These are phyloP conservation scores for Drosophila sp. DNA, from an alignment of 1,140 invertebrate genomes.

Conservation along the genomic window DNA sequence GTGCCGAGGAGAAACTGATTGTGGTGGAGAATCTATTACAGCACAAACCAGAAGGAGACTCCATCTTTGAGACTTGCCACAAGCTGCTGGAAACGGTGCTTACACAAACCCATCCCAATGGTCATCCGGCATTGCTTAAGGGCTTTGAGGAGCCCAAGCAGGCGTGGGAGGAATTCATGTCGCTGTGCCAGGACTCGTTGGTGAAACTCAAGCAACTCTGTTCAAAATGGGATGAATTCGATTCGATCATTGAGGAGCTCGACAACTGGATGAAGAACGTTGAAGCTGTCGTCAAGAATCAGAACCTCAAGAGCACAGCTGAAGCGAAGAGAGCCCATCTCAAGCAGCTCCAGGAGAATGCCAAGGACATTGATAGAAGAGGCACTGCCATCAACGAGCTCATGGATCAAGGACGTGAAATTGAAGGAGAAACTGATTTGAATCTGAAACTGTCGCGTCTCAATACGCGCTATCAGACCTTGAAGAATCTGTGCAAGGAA, in stretches of 20 bases:
- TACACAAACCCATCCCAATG: constrained; percentile 91
- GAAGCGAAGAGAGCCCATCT: constrained; percentile 93
- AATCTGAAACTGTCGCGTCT: constrained; percentile 91
- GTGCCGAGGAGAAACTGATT: constrained; percentile 89
- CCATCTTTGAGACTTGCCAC: constrained; percentile 89
- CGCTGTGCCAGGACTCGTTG: constrained; percentile 88
- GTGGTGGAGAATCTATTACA: constrained; percentile 91
- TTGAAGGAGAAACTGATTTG: constrained; percentile 92
- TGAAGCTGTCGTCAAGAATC: constrained; percentile 94
- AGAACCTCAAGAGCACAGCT: constrained; percentile 93
- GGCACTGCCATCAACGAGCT: constrained; percentile 89
- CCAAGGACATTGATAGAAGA: constrained; percentile 90
- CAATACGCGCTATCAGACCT: constrained; percentile 92
- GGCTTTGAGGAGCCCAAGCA: constrained; percentile 91
- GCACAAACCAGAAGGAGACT: constrained; percentile 90
- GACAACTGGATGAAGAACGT: constrained; percentile 93
- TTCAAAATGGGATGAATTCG: constrained; percentile 92
- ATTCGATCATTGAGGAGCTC: constrained; percentile 90
- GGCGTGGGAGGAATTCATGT: constrained; percentile 91
- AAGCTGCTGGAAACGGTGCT: constrained; percentile 90
- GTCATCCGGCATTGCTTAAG: constrained; percentile 90
- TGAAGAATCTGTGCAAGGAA: constrained; percentile 93
- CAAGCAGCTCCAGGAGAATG: constrained; percentile 90
- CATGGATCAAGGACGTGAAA: constrained; percentile 88
- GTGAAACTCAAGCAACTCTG: constrained; percentile 89